A percentile compares a stretch with the other conserved stretches of the same genome.
Evolutionary conservation across 2,888 invertebrate species (phyloP).

Genomic region (Leucozona laternaria): DNA sequence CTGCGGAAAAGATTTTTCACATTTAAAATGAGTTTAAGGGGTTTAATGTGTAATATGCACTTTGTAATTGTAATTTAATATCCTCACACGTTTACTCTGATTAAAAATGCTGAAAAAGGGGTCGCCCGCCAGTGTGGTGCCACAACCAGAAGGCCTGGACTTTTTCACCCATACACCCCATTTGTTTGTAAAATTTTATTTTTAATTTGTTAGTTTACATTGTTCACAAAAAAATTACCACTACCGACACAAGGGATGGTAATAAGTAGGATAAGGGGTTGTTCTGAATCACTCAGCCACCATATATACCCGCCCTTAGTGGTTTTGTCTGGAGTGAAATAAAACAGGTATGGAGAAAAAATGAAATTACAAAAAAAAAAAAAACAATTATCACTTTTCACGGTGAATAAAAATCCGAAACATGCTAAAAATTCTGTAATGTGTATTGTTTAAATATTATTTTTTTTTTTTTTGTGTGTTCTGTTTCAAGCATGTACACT

Average conservation of each 20-base stretch:
- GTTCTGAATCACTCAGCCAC: slow-evolving; percentile 30
- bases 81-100: slow-evolving; percentile 68
- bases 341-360: background rate
- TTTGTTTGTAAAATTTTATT: slow-evolving; percentile 50
- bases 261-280: background rate
- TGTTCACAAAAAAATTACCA: slow-evolving; percentile 42
- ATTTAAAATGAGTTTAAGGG: slow-evolving; percentile 74
- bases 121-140: background rate
- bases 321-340: slow-evolving; percentile 30
- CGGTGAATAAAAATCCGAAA: slow-evolving; percentile 46
- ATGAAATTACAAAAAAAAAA: background rate
- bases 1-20: slow-evolving; percentile 53
- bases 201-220: slow-evolving; percentile 71
- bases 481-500: background rate
- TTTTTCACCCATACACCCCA: too few species aligned
- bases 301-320: background rate
- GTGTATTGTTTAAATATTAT: slow-evolving; percentile 13
- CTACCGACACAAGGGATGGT: background rate
- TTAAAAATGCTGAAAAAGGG: slow-evolving; percentile 52
- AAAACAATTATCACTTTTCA: slow-evolving; percentile 37
- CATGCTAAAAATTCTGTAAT: slow-evolving; percentile 36
- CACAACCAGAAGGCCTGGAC: background rate
- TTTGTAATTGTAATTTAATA: slow-evolving; percentile 76
- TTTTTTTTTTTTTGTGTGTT: slow-evolving; percentile 21
- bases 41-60: slow-evolving; percentile 76